Percentiles rank a stretch among this genome's conserved stretches.
Conservation (phyloP, 2,797 vertebrate genomes). For the Nothura maculosa region DNA sequence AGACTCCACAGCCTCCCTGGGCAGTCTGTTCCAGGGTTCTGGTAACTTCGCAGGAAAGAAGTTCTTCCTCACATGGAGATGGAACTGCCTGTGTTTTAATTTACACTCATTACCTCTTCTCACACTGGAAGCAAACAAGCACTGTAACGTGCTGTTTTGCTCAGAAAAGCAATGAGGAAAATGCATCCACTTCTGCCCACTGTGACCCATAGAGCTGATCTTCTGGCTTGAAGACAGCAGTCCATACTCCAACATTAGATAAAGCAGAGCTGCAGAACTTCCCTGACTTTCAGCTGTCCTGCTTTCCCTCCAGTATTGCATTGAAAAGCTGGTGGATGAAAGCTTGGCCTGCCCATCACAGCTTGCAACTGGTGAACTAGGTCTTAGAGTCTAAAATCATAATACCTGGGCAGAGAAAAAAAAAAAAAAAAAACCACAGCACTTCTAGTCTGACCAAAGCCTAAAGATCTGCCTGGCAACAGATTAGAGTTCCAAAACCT, state of each 20-base stretch:
- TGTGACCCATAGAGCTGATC: background rate
- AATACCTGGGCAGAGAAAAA: background rate
- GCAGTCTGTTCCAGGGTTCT: too few species aligned
- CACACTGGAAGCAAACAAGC: background rate
- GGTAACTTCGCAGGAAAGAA: too few species aligned
- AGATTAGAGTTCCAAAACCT: background rate
- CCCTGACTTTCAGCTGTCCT: background rate
- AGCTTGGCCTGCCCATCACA: background rate
- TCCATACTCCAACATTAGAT: accelerated
- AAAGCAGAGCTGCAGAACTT: background rate
- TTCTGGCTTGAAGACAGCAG: background rate
- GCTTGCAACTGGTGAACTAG: background rate
- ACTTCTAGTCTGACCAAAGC: background rate
- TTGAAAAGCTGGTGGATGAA: background rate
- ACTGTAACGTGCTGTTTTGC: background rate
- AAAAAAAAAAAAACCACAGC: background rate
- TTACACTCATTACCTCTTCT: too few species aligned
- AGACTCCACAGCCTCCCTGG: too few species aligned
- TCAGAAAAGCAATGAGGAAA: background rate
- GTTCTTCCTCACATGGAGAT: too few species aligned
- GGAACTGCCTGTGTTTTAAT: too few species aligned
- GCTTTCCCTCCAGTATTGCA: background rate
- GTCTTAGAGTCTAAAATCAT: background rate
- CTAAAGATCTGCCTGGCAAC: background rate
- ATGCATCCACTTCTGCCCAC: background rate